Evolutionary conservation across 1,140 invertebrate genomes (phyloP), one percentile per base, ranked within the genome.

Genomic region (Drosophila tropicalis): DNA sequence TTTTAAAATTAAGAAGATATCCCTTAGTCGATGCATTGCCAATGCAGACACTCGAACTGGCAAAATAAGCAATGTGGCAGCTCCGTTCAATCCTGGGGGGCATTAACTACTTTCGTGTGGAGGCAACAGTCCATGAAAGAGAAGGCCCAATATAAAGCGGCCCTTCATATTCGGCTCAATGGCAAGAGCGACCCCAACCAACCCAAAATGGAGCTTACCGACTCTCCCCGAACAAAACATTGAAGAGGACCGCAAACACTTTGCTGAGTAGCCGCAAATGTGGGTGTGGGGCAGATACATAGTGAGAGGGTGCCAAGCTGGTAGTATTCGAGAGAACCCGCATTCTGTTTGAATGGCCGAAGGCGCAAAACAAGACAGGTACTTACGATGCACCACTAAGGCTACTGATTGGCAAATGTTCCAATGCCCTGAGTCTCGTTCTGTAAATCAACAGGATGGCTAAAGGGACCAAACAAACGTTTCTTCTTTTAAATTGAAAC

Each of bases 201-300:
- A 1, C n/a, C 44, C 2, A 22, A 47, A 51, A 51, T 10, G 44
- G 3, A 51, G 17, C 44, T 12, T 19, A 51, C 19, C 22, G 44
- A 51, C 17, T 17, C 22, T 51, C 17, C 7, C 17, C 10, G 44
- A 51, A 22, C 44, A 51, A 51, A 51, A 51, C 44, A 51, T 51
- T 9, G 44, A 22, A 51, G 17, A 51, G 44, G 17, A 51, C 44
- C 44, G 44, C 44, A 51, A 51, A 51, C 44, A 51, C 44, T 51
- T 51, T 51, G 44, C 44, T 22, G 44, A 51, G 44, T 51, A 51
- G 44, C 44, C 44, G 44, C 44, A 51, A 51, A 22, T 51, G 44
- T 51, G 34, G 34, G 34, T 36, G 34, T 36, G 9, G 34, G 6
- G 34, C 0, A 36, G 34, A 36, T 10, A 51, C 7, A n/a, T 6